Conservation (phyloP, 2,797 vertebrate species). For the Yasuhikotakia modesta region DNA sequence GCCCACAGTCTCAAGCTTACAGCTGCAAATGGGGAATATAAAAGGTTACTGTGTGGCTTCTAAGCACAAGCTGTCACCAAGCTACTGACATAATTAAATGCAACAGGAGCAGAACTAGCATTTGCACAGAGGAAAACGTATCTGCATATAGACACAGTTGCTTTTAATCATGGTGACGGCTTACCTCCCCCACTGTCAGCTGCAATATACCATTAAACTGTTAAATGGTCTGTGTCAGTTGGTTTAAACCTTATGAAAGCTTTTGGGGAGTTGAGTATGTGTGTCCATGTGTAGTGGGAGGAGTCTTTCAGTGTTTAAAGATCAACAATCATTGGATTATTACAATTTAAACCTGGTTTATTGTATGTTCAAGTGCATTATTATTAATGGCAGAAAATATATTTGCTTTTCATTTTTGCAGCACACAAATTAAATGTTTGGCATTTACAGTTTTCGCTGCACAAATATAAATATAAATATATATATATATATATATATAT, state of each 20-base stretch:
- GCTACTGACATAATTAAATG: slow-evolving; percentile 38
- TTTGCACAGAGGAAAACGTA: slow-evolving; percentile 49
- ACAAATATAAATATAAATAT: too few relatives aligned
- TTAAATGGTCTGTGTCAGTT: slow-evolving; percentile 27
- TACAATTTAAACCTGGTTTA: neutral
- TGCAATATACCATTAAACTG: slow-evolving; percentile 7
- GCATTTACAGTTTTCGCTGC: slow-evolving; percentile 1
- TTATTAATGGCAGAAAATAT: neutral
- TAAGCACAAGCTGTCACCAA: slow-evolving; percentile 16
- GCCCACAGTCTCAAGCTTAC: slow-evolving; percentile 50
- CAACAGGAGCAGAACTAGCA: slow-evolving; percentile 49
- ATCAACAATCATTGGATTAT: neutral
- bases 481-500: too few relatives aligned
- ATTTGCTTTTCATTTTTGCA: neutral
- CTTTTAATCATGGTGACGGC: slow-evolving; percentile 51
- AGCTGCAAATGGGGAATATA: slow-evolving; percentile 51
- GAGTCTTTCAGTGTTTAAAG: neutral
- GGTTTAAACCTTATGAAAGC: slow-evolving; percentile 1
- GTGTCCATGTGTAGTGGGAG: neutral
- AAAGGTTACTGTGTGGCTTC: slow-evolving; percentile 48
- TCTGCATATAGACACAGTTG: slow-evolving; percentile 39
- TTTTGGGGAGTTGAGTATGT: slow-evolving; percentile 4
- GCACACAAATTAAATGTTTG: neutral
- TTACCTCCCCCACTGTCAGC: slow-evolving; percentile 38
- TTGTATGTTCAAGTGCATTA: neutral